Base-by-base conservation (phyloP, 2,113 vertebrate genomes). In the Micronycteris hirsuta region DNA sequence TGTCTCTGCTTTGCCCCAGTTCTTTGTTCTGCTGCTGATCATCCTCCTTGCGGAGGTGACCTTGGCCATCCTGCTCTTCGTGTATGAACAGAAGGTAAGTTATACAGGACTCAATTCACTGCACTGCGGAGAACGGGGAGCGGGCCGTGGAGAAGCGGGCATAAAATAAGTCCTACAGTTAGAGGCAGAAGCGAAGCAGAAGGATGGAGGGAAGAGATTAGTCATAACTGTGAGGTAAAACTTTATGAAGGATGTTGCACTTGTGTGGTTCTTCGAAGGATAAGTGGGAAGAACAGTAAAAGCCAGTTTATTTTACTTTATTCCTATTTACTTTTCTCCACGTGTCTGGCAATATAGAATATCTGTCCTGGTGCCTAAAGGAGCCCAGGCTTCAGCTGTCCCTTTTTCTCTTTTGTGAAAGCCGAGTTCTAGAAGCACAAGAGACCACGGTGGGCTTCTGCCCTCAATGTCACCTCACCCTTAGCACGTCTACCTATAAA, bases 21-120 rank as follows among this genome's bases (percentile, higher is more conserved):
- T 99, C 90, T 99, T 99, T 97, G 80, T 98, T 92, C 71, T 99
- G 93, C 97, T 99, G 85, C 98, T 99, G 94, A 15, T 99, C 33
- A 98, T 99, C 93, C 99, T 99, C 97, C 92, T 99, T 97, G 95
- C 97, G 58, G 98, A 99, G 96, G 98, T 99, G 96, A 85, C 87
- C 1, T 73, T 96, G 19, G 99, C 99, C 5, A 99, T 99, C 71
- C 7, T 99, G 54, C 98, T 99, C 31, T 99, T 99, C 22, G 4
- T 99, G 38, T 98, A 98, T 13, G 99, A 99, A 90, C 0, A 3
- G 0, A 2, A 98, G 93, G 99, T 99, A 97, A 22, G 97, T 86
- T 26, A 65, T 10, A 54, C 36, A 77, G 67, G 86, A 43, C 14
- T 45, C 12, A n/a, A 11, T 7, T 73, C 73, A 10, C 71, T 92